Base-by-base conservation (phyloP, 1,140 invertebrate species). In the Trachelipus rathkii region DNA sequence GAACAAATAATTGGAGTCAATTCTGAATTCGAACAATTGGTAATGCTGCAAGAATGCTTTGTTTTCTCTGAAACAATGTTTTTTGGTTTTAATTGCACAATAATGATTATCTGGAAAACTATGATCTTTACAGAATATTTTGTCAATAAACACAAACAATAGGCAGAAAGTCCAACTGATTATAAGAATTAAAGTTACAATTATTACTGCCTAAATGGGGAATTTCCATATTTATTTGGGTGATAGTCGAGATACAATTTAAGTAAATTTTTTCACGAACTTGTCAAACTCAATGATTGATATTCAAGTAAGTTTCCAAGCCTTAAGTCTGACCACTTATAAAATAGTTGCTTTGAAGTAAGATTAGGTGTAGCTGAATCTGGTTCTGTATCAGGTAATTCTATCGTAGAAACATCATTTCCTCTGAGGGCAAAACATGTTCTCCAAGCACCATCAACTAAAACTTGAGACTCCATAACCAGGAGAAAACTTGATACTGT, bases 341-440 rank as follows among this genome's bases (percentile, higher is more conserved):
- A 91, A 83, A 95, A 93, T 83, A 96, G 92, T 84, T 97, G 94
- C 83, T 91, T 93, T 0, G 96, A 85, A 4, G 94, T 96, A 83
- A 96, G 90, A 82, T 93, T 92, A 53, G 92, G 91, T 84, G 96
- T 95, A 23, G 93, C 93, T 83, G 94, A 94, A 84, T 97, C 95
- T 44, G 94, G 94, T 85, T 98, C 95, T 0, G 93, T 93, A 87
- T 97, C 95, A 8, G 95, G 93, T 44, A 97, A 86, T 86, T 97
- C 95, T 81, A 91, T 89, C 67, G 91, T 82, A 10, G 95, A 95
- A 11, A 97, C 95, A 75, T 89, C 87, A 82, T 95, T 82, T 97
- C 94, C 84, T 97, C 95, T 82, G 92, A 88, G 15, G 95, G 95
- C 45, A 98, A 85, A 80, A 91, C 88, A 83, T 97, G 90, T 89